Conservation (phyloP, 2,113 vertebrate species). For the Istiophorus platypterus region DNA sequence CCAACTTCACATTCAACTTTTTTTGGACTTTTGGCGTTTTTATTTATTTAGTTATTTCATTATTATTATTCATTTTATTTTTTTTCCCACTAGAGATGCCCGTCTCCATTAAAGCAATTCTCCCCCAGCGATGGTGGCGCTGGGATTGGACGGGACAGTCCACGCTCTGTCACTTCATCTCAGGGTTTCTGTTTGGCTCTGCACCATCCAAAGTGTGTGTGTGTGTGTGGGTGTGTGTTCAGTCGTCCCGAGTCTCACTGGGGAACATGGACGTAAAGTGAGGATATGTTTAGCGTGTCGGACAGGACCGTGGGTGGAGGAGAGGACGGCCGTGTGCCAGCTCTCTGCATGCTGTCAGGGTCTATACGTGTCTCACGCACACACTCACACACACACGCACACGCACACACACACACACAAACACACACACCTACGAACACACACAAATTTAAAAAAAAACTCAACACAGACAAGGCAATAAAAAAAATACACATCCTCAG, state of each 20-base stretch:
- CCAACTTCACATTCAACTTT: not conserved
- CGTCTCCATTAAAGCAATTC: constrained; percentile 40
- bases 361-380: constrained; percentile 41
- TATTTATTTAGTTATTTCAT: too few relatives aligned
- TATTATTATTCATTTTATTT: too few relatives aligned
- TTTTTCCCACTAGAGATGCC: constrained; percentile 19
- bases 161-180: constrained; percentile 40
- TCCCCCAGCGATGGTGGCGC: constrained; percentile 23
- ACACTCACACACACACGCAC: constrained; percentile 23
- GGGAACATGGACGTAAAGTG: constrained; percentile 35
- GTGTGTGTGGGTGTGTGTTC: constrained; percentile 28
- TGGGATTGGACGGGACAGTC: constrained; percentile 38
- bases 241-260: constrained; percentile 29
- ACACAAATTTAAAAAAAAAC: constrained; percentile 15
- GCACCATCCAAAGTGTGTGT: constrained; percentile 34
- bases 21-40: not conserved
- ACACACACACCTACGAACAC: constrained; percentile 5
- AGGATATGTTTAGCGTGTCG: constrained; percentile 47
- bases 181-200: constrained; percentile 24
- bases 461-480: not conserved
- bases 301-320: constrained; percentile 63
- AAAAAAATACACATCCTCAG: constrained; percentile 34
- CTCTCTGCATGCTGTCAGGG: constrained; percentile 67
- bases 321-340: constrained; percentile 59
- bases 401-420: not conserved